A percentile compares a stretch with the other conserved stretches of the same genome.
Conservation (phyloP, 2,888 invertebrate species). For the Cartodere bifasciata region DNA sequence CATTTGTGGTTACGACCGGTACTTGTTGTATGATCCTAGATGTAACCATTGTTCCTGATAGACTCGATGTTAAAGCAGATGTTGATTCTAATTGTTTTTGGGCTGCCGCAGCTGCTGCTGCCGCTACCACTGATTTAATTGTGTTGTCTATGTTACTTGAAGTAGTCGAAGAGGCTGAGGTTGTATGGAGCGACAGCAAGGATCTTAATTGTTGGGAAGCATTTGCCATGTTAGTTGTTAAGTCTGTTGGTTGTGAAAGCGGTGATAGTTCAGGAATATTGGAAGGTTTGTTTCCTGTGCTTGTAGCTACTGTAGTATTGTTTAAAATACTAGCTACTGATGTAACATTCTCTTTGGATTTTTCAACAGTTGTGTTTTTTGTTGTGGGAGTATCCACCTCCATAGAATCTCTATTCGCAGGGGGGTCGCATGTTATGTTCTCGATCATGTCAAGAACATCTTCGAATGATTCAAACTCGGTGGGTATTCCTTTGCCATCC, state of each 20-base stretch:
- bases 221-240: conserved; percentile 59
- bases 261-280: conserved; percentile 57
- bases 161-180: conserved; percentile 41
- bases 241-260: conserved; percentile 56
- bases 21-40: conserved; percentile 26
- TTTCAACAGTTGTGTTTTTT: conserved; percentile 17
- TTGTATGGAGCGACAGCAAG: conserved; percentile 49
- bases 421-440: conserved; percentile 39
- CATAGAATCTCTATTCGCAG: conserved; percentile 20
- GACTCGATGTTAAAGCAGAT: no score
- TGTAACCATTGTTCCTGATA: no score
- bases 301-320: conserved; percentile 5
- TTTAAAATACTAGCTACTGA: conserved; percentile 3
- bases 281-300: conserved; percentile 33
- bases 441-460: conserved; percentile 59
- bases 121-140: no score
- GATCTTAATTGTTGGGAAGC: conserved; percentile 56
- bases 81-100: conserved; percentile 11
- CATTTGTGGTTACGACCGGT: conserved; percentile 20
- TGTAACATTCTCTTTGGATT: conserved; percentile 5
- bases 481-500: conserved; percentile 37
- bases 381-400: conserved; percentile 9
- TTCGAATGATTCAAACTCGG: conserved; percentile 51
- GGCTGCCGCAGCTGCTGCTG: neutral
- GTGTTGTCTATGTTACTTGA: conserved; percentile 31